Base-by-base conservation (phyloP, 2,888 invertebrate species). In the Anaspis maculata region DNA sequence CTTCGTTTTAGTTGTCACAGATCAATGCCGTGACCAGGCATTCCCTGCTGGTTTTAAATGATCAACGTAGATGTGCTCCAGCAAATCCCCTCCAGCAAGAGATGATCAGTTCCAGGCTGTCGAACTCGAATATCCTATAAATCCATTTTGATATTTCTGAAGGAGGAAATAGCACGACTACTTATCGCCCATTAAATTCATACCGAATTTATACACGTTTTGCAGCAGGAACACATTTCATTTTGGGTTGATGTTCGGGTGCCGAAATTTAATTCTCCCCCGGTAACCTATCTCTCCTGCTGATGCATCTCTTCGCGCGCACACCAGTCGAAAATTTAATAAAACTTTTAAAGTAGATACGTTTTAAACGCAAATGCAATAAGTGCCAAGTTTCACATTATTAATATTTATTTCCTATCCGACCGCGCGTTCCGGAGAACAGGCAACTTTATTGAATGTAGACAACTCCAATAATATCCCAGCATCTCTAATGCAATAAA, bases 121-220 rank as follows among this genome's bases (percentile, higher is more conserved):
- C 54, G 55, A 54, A 54, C 51, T 43, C 47, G 50, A 51, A 52
- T 52, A 52, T 48, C 51, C 51, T 43, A 54, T 55, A 57, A 57
- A 57, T 57, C 54, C 53, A 51, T 52, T 54, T n/a, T 52, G 52
- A 51, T 54, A 54, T 57, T 54, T 55, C 51, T 50, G 45, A 46
- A 50, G 50, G 47, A 53, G 53, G 52, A 56, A 56, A 55, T 48
- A 51, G 55, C 54, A 56, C 57, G 56, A 53, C 53, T 54, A 56
- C 56, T 56, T 57, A 55, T 52, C 53, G 50, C 50, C 49, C 52
- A 55, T 54, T 55, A 55, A 56, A 55, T 54, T 48, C 51, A 34
- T 32, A 42, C 38, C 34, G 30, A 44, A 39, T 42, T 41, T 41
- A 42, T 39, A 39, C 35, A 35, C 35, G 32, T 39, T 35, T 39